A percentile compares a stretch with the other conserved stretches of the same genome.
These are phyloP conservation scores for Ornithoptera priamus DNA, from an alignment of 2,888 invertebrate genomes.

Conservation along the genomic window DNA sequence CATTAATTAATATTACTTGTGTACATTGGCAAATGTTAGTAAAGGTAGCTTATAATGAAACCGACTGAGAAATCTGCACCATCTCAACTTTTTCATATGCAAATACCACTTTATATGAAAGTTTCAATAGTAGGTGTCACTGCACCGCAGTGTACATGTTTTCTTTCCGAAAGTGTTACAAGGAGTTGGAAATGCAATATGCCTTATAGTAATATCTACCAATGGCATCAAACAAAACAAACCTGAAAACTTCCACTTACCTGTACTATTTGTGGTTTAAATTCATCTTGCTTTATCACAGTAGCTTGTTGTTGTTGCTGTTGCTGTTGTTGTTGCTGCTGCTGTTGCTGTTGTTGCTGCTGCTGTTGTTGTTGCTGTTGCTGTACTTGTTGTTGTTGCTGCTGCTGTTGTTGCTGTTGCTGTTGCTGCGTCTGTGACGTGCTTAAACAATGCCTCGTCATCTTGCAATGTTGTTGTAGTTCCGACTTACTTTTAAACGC, in stretches of 20 bases:
- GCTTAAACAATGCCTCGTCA: conserved; percentile 70
- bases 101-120: too few relatives aligned
- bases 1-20: too few relatives aligned
- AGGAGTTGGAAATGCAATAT: too few relatives aligned
- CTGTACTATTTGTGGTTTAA: conserved; percentile 78
- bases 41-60: too few relatives aligned
- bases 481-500: conserved; percentile 86
- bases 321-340: conserved; percentile 57
- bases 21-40: too few relatives aligned
- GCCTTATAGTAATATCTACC: too few relatives aligned
- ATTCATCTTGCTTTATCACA: conserved; percentile 76
- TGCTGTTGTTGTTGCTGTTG: conserved; percentile 56
- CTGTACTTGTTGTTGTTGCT: conserved; percentile 64
- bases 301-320: conserved; percentile 65
- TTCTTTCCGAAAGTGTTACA: too few relatives aligned
- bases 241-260: conserved; percentile 43
- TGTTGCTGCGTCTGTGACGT: conserved; percentile 44
- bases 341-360: conserved; percentile 51
- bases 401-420: conserved; percentile 47
- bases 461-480: conserved; percentile 83
- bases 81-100: too few relatives aligned
- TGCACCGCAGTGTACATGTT: too few relatives aligned
- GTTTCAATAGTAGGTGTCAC: too few relatives aligned
- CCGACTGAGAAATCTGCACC: too few relatives aligned
- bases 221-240: too few relatives aligned